A percentile compares a stretch with the other conserved stretches of the same genome.
These are phyloP conservation scores for Rhodinocichla rosea DNA, from an alignment of 2,113 vertebrate genomes.

Conservation along the genomic window DNA sequence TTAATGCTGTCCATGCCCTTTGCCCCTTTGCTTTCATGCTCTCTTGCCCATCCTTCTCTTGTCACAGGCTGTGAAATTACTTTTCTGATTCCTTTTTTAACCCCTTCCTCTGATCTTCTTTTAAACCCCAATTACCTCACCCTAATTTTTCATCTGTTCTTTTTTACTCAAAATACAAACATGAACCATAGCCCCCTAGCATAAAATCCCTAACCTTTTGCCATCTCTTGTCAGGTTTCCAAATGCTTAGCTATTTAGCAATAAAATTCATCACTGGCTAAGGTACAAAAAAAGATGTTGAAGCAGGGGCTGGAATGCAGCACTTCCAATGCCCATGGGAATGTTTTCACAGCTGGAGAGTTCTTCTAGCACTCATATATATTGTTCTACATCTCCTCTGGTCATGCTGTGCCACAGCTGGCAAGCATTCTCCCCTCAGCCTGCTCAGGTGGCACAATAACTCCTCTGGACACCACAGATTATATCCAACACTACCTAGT, in stretches of 20 bases:
- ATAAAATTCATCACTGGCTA: background rate
- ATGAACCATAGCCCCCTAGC: background rate
- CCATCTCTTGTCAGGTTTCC: background rate
- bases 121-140: background rate
- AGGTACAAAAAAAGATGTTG: background rate
- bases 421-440: background rate
- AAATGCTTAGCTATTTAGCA: background rate
- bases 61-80: background rate
- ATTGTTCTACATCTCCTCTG: background rate
- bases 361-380: background rate
- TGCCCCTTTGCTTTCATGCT: slow-evolving; percentile 23
- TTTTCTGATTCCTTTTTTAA: slow-evolving; percentile 23
- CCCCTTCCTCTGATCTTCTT: background rate
- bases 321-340: background rate
- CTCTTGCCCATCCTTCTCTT: background rate
- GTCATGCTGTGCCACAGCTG: background rate
- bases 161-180: background rate
- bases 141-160: background rate
- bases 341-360: background rate
- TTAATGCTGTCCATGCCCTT: slow-evolving; percentile 7
- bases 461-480: background rate
- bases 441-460: background rate
- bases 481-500: background rate
- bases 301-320: background rate
- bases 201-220: background rate